Evolutionary conservation across 2,113 vertebrate species (phyloP).

Genomic region (Nothocercus nigrocapillus): DNA sequence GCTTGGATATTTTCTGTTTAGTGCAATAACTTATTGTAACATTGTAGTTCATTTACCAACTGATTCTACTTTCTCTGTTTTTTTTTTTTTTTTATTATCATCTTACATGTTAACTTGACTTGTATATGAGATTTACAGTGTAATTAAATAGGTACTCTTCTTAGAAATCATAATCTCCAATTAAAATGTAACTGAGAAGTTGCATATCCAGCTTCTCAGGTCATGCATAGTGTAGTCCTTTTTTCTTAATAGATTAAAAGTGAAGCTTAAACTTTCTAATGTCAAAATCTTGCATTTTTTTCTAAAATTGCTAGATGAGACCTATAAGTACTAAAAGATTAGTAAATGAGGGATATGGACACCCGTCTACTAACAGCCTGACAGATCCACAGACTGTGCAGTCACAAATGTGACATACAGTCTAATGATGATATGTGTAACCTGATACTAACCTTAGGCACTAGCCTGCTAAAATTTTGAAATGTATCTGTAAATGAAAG

Average conservation of each 20-base stretch:
- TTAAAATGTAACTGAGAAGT: neutral
- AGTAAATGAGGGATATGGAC: neutral
- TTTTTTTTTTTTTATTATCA: neutral
- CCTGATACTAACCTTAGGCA: neutral
- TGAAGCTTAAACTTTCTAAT: neutral
- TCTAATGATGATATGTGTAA: neutral
- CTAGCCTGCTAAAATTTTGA: neutral
- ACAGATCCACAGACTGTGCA: rapidly evolving
- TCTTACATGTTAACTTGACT: neutral
- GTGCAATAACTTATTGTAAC: neutral
- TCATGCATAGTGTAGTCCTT: neutral
- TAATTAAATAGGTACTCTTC: neutral
- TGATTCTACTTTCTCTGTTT: neutral
- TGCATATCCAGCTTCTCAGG: neutral
- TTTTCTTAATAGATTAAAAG: neutral
- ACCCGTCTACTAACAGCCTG: neutral
- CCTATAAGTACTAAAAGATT: neutral
- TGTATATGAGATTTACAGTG: neutral
- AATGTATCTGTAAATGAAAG: neutral
- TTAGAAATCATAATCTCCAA: neutral
- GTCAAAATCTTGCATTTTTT: neutral
- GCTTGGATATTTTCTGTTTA: neutral
- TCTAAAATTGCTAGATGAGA: rapidly evolving
- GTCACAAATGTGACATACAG: neutral
- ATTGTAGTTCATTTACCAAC: neutral